Base-by-base conservation (phyloP, 2,113 vertebrate species). In the Pseudorhombus dupliciocellatus region DNA sequence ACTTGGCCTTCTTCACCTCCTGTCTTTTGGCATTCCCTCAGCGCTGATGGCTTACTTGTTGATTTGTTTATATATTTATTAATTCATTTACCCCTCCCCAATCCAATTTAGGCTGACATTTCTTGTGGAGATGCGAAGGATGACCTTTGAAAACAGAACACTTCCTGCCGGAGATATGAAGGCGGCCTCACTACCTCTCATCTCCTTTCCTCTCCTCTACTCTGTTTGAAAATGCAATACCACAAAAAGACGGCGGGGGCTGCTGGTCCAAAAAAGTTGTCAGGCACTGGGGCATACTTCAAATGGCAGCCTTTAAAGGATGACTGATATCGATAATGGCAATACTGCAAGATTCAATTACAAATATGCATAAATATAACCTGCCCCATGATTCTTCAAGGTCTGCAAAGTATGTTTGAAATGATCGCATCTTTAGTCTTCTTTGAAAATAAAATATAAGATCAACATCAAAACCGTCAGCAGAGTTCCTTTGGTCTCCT, bases 91-190 rank as follows among this genome's bases (percentile, higher is more conserved):
- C 81, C 57, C 56, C n/a, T n/a, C 67, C 26, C 30, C 88, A 92
- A 95, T 96, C 94, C 93, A 96, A 94, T 97, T 96, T 96, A 93
- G 91, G 90, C 86, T 93, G 95, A 95, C 95, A 95, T 97, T 96
- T 96, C 93, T 95, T 92, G 93, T 93, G 87, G 89, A 90, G 92
- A 92, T 94, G 93, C 92, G 88, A 95, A 93, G 92, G 89, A 90
- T 96, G 94, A 96, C 95, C 96, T 97, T 97, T 97, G 92, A 89
- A 94, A 94, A 94, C 90, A 89, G 93, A 94, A 94, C 92, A 65
- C 79, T 86, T 88, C 80, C 81, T 88, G 79, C 68, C 65, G 56
- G 60, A 83, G 77, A 86, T 61, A 86, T 75, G 76, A 81, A 73
- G 66, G 76, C 72, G 68, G 84, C 72, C 87, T 88, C 42, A 70